Percentiles rank a stretch among this genome's conserved stretches.
Conservation (phyloP, 2,888 invertebrate genomes). For the Xylocampa areola region DNA sequence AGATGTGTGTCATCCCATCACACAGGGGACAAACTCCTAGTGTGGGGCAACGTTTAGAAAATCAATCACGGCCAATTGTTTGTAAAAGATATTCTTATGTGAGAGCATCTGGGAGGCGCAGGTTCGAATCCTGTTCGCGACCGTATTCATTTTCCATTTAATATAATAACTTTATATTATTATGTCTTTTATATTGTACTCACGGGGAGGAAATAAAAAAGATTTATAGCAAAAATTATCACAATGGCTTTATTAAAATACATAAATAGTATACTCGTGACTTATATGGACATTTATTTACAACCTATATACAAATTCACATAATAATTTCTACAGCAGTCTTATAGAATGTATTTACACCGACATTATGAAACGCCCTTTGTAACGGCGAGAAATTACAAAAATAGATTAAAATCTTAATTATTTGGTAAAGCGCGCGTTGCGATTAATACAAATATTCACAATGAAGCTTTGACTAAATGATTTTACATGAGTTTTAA, state of each 20-base stretch:
- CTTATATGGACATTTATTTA: slow-evolving; percentile 89
- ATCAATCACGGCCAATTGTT: no score
- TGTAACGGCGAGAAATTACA: slow-evolving; percentile 85
- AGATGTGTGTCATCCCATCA: no score
- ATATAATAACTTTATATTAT: no score
- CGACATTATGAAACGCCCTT: slow-evolving; percentile 83
- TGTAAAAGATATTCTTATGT: no score
- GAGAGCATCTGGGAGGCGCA: no score
- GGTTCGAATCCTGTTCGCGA: no score
- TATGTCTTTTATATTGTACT: no score
- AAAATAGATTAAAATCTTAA: slow-evolving; percentile 87
- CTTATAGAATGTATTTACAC: slow-evolving; percentile 90
- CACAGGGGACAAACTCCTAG: no score
- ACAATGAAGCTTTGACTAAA: slow-evolving; percentile 86
- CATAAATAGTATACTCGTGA: slow-evolving; percentile 90
- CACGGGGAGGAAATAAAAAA: slow-evolving; percentile 69
- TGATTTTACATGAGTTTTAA: slow-evolving; percentile 67
- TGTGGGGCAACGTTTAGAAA: no score
- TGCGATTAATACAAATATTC: slow-evolving; percentile 83
- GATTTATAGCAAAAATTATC: slow-evolving; percentile 87
- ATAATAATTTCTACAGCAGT: slow-evolving; percentile 88
- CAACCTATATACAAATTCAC: slow-evolving; percentile 88
- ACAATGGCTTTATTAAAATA: slow-evolving; percentile 90
- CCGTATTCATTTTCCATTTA: no score
- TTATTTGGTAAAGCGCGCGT: slow-evolving; percentile 88